Conservation (phyloP, 2,113 vertebrate species). For the Anhinga anhinga region DNA sequence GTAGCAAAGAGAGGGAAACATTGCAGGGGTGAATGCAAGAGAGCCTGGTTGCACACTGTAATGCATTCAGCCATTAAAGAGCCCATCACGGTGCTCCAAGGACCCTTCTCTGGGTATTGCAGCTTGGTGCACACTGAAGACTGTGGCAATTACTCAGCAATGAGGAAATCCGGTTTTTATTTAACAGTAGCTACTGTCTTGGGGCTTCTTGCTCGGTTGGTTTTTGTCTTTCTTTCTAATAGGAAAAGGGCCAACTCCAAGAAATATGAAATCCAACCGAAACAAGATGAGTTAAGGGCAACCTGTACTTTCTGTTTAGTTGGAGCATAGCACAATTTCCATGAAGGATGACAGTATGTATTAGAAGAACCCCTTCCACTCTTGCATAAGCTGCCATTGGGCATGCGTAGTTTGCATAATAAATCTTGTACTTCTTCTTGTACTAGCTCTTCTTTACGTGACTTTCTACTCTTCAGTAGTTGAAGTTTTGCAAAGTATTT, state of each 20-base stretch:
- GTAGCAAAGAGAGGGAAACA: background rate
- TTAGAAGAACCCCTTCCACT: background rate
- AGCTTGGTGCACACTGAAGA: too few species aligned
- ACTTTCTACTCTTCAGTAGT: background rate
- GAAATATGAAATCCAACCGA: background rate
- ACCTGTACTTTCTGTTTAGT: background rate
- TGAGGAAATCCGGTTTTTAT: background rate
- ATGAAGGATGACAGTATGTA: background rate
- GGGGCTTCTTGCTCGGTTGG: background rate
- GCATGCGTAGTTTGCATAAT: background rate
- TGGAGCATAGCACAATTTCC: background rate
- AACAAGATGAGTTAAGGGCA: background rate
- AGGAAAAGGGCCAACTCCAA: background rate
- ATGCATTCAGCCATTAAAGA: background rate
- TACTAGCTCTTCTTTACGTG: background rate
- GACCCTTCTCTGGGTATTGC: background rate
- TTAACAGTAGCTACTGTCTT: background rate
- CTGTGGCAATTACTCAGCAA: background rate
- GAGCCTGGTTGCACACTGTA: background rate
- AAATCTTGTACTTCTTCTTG: background rate
- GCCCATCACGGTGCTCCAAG: background rate
- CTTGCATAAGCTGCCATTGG: background rate
- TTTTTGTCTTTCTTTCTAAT: background rate
- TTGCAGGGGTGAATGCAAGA: accelerated
- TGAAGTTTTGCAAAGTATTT: background rate